Evolutionary conservation across 2,888 invertebrate genomes (phyloP).

Genomic region (Sepiola atlantica): DNA sequence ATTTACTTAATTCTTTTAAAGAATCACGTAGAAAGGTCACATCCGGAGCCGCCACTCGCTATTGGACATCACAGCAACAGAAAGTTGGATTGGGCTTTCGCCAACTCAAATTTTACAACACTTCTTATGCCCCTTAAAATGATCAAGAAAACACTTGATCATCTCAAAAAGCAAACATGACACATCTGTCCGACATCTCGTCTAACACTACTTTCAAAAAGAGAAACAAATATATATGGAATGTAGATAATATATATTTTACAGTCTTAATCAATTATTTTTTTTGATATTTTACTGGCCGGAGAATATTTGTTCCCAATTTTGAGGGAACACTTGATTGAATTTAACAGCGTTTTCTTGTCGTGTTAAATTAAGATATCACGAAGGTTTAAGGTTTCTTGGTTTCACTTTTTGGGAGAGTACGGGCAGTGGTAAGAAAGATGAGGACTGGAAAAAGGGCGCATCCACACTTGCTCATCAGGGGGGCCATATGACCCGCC

Average conservation of each 20-base stretch:
- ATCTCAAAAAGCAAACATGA: neutral
- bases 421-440: neutral
- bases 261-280: neutral
- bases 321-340: neutral
- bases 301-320: neutral
- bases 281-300: neutral
- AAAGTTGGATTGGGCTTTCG: neutral
- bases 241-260: neutral
- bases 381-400: conserved; percentile 36
- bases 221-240: neutral
- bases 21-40: no score
- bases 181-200: neutral
- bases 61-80: neutral
- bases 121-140: neutral
- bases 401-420: neutral
- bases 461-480: neutral
- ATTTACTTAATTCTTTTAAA: no score
- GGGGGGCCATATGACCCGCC: neutral
- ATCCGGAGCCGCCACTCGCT: no score
- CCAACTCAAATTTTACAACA: neutral
- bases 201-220: neutral
- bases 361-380: neutral
- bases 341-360: neutral
- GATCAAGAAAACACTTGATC: neutral
- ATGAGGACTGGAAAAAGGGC: neutral